These are phyloP conservation scores for Crossaster papposus DNA, from an alignment of 53 echinoderm and acorn worm species.

Conservation along the genomic window DNA sequence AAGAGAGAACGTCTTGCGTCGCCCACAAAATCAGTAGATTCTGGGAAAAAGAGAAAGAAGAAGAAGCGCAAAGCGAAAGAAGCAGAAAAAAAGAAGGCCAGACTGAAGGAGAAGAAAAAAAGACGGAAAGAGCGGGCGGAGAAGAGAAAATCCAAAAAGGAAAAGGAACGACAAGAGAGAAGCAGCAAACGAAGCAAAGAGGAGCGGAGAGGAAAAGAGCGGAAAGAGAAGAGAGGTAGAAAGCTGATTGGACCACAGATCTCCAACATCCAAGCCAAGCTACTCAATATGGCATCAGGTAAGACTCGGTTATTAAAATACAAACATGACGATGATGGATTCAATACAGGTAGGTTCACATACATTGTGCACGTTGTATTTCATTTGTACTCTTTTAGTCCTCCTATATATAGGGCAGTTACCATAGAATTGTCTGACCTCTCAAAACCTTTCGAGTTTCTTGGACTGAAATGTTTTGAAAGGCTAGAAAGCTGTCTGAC, in stretches of 20 bases:
- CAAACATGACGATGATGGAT: too few relatives aligned
- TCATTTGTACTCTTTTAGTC: too few relatives aligned
- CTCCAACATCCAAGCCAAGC: conserved; percentile 71
- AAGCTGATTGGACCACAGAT: conserved; percentile 31
- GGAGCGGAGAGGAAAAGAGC: conserved; percentile 52
- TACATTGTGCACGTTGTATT: too few relatives aligned
- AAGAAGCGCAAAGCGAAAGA: not conserved
- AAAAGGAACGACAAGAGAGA: conserved; percentile 65
- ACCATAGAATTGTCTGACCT: too few relatives aligned
- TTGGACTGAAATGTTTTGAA: too few relatives aligned
- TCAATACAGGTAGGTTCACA: too few relatives aligned
- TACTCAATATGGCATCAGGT: conserved; percentile 77
- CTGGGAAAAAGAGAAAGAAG: conserved; percentile 37
- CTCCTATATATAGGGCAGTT: too few relatives aligned
- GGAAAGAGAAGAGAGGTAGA: conserved; percentile 34
- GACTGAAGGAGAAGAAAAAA: conserved; percentile 42
- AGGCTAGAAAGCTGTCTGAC: too few relatives aligned
- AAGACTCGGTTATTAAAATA: too few relatives aligned
- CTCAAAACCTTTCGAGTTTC: too few relatives aligned
- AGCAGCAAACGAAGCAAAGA: conserved; percentile 66
- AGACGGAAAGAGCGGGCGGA: conserved; percentile 59
- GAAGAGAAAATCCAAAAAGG: conserved; percentile 72
- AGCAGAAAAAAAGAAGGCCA: conserved; percentile 7
- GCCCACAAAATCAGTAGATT: not conserved
- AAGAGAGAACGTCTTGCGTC: conserved; percentile 36